Percentiles rank a stretch among this genome's conserved stretches.
These are phyloP conservation scores for Hucho hucho DNA, from an alignment of 2,113 vertebrate species.

Conservation along the genomic window DNA sequence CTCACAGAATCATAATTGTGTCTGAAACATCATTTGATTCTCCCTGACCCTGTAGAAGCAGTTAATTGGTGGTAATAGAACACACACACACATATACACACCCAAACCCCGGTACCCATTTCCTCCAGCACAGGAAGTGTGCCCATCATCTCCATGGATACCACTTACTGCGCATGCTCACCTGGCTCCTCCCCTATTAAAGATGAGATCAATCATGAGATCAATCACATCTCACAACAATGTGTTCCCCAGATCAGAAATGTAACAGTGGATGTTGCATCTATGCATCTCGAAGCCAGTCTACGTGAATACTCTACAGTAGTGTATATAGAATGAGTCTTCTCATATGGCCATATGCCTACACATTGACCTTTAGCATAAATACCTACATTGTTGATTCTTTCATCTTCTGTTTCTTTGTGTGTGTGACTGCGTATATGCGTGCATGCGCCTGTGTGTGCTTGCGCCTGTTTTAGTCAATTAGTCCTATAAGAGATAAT, in stretches of 20 bases:
- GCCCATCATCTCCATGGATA: conserved; percentile 2
- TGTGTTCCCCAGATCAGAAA: no score
- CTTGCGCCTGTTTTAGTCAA: conserved; percentile 14
- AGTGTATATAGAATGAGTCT: neutral
- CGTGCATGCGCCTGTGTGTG: neutral
- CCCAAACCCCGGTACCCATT: neutral
- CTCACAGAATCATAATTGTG: conserved; percentile 54
- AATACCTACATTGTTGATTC: neutral
- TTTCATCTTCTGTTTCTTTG: neutral
- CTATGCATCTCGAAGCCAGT: no score
- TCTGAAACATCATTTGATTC: conserved; percentile 48
- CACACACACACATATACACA: conserved; percentile 7
- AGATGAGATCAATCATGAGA: neutral
- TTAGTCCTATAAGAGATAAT: no score
- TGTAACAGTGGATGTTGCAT: no score
- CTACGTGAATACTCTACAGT: no score
- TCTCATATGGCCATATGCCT: conserved; percentile 11
- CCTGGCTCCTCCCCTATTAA: neutral
- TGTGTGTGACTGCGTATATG: neutral
- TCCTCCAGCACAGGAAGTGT: conserved; percentile 9
- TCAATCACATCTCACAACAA: neutral
- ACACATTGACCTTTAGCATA: neutral
- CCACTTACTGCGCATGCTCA: neutral
- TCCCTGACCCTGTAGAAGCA: conserved; percentile 35
- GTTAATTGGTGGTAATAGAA: conserved; percentile 31